Evolutionary conservation across 2,113 vertebrate genomes (phyloP).

Genomic region (Thunnus maccoyii): DNA sequence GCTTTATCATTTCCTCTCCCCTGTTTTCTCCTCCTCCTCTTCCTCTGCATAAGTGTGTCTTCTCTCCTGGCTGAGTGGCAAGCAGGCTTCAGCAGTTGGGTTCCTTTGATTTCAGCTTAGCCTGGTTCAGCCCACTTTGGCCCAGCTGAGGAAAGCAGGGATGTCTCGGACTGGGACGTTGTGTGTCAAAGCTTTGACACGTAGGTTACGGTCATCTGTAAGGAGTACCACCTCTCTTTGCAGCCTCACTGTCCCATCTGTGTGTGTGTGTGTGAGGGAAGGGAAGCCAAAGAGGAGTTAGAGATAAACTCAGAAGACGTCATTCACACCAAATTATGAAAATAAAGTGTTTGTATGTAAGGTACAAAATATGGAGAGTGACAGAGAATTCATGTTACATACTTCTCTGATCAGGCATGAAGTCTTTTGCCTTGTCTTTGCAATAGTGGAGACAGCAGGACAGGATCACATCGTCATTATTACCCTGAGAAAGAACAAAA

Average conservation of each 20-base stretch:
- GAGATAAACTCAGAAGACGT: background rate
- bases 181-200: slow-evolving; percentile 96
- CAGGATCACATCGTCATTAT: slow-evolving; percentile 92
- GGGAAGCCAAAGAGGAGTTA: background rate
- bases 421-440: slow-evolving; percentile 97
- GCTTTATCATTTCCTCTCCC: slow-evolving; percentile 52
- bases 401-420: slow-evolving; percentile 94
- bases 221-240: slow-evolving; percentile 95
- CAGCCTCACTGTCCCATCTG: slow-evolving; percentile 91
- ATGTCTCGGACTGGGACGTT: slow-evolving; percentile 98
- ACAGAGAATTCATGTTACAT: slow-evolving; percentile 33
- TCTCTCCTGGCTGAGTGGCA: slow-evolving; percentile 68
- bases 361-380: background rate
- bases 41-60: slow-evolving; percentile 66
- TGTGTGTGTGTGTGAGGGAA: background rate
- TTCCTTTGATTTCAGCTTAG: slow-evolving; percentile 45
- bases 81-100: slow-evolving; percentile 72
- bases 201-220: slow-evolving; percentile 96
- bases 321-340: background rate
- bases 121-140: slow-evolving; percentile 95
- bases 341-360: background rate
- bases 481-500: slow-evolving; percentile 87
- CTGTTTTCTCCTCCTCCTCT: slow-evolving; percentile 42
- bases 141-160: slow-evolving; percentile 96
- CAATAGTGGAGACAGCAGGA: slow-evolving; percentile 91